These are phyloP conservation scores for Cyclopterus lumpus DNA, from an alignment of 2,797 vertebrate species.

Conservation along the genomic window DNA sequence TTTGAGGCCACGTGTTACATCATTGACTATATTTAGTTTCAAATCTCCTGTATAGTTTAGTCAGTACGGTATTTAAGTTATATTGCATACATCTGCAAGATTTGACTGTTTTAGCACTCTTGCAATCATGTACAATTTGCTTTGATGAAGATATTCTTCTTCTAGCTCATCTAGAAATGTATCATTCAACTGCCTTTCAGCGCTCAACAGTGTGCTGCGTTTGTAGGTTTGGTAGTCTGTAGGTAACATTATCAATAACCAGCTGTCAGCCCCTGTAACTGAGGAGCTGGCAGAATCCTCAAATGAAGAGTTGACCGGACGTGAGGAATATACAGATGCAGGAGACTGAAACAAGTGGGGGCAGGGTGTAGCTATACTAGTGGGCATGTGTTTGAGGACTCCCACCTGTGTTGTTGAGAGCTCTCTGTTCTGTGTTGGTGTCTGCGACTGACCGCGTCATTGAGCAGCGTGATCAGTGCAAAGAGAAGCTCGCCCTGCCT, in stretches of 20 bases:
- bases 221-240: constrained; percentile 20
- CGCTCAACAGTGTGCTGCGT: not conserved
- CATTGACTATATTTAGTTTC: not conserved
- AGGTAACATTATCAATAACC: constrained; percentile 25
- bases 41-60: not conserved
- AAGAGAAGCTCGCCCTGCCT: not conserved
- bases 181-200: not conserved
- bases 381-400: constrained; percentile 1
- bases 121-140: not conserved
- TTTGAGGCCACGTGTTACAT: not conserved
- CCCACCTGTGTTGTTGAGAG: constrained; percentile 1
- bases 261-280: constrained; percentile 32
- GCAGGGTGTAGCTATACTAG: not conserved
- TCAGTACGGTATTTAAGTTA: not conserved
- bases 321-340: constrained; percentile 30
- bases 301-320: constrained; percentile 45
- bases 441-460: not conserved
- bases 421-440: not conserved
- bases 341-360: not conserved
- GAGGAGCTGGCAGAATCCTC: constrained; percentile 43
- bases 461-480: not conserved
- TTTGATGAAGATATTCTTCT: not conserved
- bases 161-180: not conserved
- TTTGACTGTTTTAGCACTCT: not conserved
- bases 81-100: not conserved